phyloP scores from a whole-genome alignment of 2,113 vertebrate species.

The Cebidichthys violaceus region DNA sequence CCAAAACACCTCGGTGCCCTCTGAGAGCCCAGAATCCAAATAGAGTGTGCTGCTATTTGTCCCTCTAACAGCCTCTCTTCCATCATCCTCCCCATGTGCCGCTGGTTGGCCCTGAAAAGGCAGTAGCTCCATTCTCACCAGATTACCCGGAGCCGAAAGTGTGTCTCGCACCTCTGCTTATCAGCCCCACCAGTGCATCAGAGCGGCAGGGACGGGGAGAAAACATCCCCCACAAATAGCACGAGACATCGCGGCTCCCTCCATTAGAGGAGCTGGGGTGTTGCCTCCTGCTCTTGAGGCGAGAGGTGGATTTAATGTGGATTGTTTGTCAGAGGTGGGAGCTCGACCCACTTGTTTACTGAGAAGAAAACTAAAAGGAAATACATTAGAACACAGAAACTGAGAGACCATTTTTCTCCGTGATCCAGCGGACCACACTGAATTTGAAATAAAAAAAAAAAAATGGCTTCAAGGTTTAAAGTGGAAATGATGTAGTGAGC shows the following conservation, averaged over 20 bases:
- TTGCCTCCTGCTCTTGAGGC: slow-evolving; percentile 9
- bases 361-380: neutral
- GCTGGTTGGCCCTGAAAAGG: slow-evolving; percentile 34
- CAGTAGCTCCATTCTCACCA: slow-evolving; percentile 49
- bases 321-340: slow-evolving; percentile 33
- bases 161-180: slow-evolving; percentile 69
- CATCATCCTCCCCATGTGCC: slow-evolving; percentile 28
- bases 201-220: slow-evolving; percentile 37
- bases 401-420: neutral
- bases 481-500: neutral
- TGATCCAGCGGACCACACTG: neutral
- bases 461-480: neutral
- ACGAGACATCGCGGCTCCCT: slow-evolving; percentile 24
- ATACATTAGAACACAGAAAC: neutral
- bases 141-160: slow-evolving; percentile 65
- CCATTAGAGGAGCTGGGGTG: slow-evolving; percentile 40
- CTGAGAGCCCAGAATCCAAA: slow-evolving; percentile 35
- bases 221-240: slow-evolving; percentile 69
- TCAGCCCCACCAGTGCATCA: slow-evolving; percentile 54
- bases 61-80: slow-evolving; percentile 47
- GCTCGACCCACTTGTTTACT: slow-evolving; percentile 1
- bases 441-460: neutral
- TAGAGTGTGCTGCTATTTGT: slow-evolving; percentile 51
- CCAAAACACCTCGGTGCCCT: slow-evolving; percentile 18
- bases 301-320: slow-evolving; percentile 19